phyloP scores from a whole-genome alignment of 1,140 invertebrate species.

The Grapholita molesta region DNA sequence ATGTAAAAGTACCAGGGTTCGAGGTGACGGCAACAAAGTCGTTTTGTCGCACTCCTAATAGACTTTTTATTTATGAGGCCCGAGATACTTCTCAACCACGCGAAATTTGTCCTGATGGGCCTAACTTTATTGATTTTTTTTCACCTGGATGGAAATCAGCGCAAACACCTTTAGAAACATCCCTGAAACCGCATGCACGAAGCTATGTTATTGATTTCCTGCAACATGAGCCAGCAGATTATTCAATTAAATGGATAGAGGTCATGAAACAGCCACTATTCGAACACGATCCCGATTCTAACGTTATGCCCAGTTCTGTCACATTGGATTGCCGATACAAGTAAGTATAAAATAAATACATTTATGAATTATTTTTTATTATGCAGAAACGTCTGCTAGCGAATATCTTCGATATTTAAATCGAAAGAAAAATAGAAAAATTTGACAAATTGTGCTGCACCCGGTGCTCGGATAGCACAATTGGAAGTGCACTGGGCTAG shows the following conservation, averaged over 20 bases:
- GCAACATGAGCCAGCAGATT: conserved; percentile 84
- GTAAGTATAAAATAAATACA: conserved; percentile 65
- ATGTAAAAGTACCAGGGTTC: conserved; percentile 83
- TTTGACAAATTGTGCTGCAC: too few species aligned
- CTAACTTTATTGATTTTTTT: conserved; percentile 83
- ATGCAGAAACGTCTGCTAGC: too few species aligned
- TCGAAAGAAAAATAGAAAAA: too few species aligned
- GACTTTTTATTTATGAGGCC: conserved; percentile 86
- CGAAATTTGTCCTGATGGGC: conserved; percentile 82
- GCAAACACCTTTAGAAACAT: conserved; percentile 69
- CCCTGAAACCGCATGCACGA: conserved; percentile 79
- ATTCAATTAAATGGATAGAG: conserved; percentile 88
- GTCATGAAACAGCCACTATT: conserved; percentile 84
- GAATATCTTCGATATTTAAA: too few species aligned
- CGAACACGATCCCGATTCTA: conserved; percentile 75
- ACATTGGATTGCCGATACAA: conserved; percentile 84
- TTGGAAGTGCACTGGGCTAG: too few species aligned
- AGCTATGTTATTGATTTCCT: conserved; percentile 86
- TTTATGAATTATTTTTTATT: too few species aligned
- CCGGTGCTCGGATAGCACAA: too few species aligned
- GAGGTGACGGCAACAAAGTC: conserved; percentile 78
- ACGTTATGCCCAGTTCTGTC: conserved; percentile 79
- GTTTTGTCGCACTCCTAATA: conserved; percentile 84
- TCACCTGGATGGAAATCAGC: conserved; percentile 85
- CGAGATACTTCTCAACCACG: conserved; percentile 79